These are phyloP conservation scores for Drosophila paramelanica DNA, from an alignment of 2,888 invertebrate genomes.

Conservation along the genomic window DNA sequence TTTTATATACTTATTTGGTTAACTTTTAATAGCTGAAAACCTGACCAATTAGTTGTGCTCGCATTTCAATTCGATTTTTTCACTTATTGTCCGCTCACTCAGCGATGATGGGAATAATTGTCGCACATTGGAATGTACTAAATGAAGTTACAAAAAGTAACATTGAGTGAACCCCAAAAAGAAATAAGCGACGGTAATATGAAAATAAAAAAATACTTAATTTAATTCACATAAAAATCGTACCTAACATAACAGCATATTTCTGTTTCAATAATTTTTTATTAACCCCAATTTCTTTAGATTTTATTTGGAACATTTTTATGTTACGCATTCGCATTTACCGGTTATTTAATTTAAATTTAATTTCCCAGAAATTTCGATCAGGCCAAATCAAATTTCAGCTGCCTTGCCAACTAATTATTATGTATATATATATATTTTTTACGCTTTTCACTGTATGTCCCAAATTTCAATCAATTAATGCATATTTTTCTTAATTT, in stretches of 20 bases:
- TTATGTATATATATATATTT: slow-evolving; percentile 34
- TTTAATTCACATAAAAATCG: background rate
- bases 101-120: background rate
- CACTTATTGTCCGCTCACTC: slow-evolving; percentile 1
- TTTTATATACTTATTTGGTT: slow-evolving; percentile 14
- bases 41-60: slow-evolving; percentile 10
- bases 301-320: background rate
- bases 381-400: slow-evolving; percentile 49
- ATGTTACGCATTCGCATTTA: background rate
- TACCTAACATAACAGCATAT: background rate
- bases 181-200: no score
- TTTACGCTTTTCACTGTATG: slow-evolving; percentile 5
- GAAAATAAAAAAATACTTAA: no score
- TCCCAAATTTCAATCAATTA: slow-evolving; percentile 38
- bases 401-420: slow-evolving; percentile 37
- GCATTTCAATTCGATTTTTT: slow-evolving; percentile 19
- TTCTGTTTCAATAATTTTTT: background rate
- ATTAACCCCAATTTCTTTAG: no score
- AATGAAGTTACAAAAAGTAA: no score
- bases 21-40: background rate
- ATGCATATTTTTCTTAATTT: slow-evolving; percentile 15
- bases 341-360: slow-evolving; percentile 40
- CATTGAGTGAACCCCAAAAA: no score
- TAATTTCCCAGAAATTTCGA: slow-evolving; percentile 23
- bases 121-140: background rate